A percentile compares a stretch with the other conserved stretches of the same genome.
phyloP scores from a whole-genome alignment of 2,797 vertebrate species.

The Pseudochirops corinnae region DNA sequence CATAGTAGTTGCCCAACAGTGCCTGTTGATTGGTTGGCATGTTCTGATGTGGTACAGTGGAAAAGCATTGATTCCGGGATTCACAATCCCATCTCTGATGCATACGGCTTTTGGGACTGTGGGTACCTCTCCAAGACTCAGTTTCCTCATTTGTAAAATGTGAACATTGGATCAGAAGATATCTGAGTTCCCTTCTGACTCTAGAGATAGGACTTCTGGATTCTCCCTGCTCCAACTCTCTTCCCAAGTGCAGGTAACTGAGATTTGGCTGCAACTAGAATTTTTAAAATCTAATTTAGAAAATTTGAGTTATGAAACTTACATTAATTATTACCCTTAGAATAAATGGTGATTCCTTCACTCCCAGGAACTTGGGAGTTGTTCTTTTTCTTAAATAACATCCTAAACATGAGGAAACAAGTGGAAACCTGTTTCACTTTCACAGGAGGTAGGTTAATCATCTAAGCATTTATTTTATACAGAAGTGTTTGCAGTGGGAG shows the following conservation, averaged over 20 bases:
- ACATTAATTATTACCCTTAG: constrained; percentile 35
- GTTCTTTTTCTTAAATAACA: neutral
- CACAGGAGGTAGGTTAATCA: neutral
- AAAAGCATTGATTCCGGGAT: neutral
- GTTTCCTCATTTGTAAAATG: neutral
- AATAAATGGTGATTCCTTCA: constrained; percentile 45
- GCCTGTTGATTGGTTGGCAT: neutral
- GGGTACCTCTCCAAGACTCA: neutral
- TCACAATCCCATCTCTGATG: neutral
- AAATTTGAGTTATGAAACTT: neutral
- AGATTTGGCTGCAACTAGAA: neutral
- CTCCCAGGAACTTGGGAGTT: constrained; percentile 24
- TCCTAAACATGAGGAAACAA: constrained; percentile 36
- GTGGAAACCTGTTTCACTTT: constrained; percentile 33
- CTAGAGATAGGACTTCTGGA: neutral
- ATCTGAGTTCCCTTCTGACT: neutral
- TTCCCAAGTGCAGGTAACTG: neutral
- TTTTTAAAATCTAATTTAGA: neutral
- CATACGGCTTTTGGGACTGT: neutral
- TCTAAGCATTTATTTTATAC: neutral
- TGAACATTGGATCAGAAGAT: neutral
- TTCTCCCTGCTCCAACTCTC: neutral
- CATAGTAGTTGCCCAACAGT: neutral
- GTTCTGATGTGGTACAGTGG: too few species aligned
- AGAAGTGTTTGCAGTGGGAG: neutral